Percentiles rank a stretch among this genome's conserved stretches.
phyloP scores from a whole-genome alignment of 2,888 invertebrate species.

The Acheta domesticus region DNA sequence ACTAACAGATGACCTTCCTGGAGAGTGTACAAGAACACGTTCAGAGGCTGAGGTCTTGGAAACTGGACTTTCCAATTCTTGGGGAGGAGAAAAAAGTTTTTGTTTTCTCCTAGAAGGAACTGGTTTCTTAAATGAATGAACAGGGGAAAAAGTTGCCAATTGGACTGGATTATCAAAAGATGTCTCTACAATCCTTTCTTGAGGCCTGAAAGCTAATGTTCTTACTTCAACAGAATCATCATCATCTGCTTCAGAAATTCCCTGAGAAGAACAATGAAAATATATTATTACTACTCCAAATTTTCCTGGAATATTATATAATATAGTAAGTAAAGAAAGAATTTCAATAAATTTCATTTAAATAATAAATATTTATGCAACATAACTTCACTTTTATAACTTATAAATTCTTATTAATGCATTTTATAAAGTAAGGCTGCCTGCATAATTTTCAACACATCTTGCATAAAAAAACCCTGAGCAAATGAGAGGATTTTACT shows the following conservation, averaged over 20 bases:
- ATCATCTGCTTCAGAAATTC: neutral
- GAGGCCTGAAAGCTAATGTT: neutral
- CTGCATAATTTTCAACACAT: too few species aligned
- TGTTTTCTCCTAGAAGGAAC: neutral
- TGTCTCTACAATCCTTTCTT: neutral
- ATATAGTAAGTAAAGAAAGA: neutral
- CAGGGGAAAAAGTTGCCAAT: neutral
- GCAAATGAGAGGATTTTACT: too few species aligned
- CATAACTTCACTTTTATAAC: too few species aligned
- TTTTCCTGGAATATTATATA: neutral
- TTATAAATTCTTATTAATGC: too few species aligned
- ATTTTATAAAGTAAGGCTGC: too few species aligned
- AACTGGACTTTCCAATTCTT: neutral
- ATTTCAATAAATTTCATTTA: neutral
- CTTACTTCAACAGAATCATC: neutral
- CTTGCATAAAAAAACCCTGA: too few species aligned
- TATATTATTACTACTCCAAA: neutral
- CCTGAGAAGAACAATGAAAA: too few species aligned
- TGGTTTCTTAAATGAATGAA: neutral
- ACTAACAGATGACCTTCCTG: slow-evolving; percentile 8
- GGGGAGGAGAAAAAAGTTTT: neutral
- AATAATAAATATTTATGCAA: neutral
- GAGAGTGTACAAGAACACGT: neutral
- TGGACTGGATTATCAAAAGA: neutral
- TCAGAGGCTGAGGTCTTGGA: neutral